Evolutionary conservation across 2,888 invertebrate genomes (phyloP).

Genomic region (Notodonta dromedarius): DNA sequence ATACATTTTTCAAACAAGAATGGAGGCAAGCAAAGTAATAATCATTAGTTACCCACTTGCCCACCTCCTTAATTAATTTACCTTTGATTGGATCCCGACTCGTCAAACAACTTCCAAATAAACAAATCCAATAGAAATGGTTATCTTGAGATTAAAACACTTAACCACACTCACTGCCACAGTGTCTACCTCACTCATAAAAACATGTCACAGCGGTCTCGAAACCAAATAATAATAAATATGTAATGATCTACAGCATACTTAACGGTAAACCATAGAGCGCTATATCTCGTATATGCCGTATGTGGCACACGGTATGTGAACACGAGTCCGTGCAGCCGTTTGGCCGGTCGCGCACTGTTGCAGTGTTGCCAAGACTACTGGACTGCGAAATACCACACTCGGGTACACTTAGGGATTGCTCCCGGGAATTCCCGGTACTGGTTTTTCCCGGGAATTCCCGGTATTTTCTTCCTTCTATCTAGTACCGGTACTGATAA

Average conservation of each 20-base stretch:
- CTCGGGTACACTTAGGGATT: neutral
- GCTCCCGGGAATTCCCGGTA: too few relatives aligned
- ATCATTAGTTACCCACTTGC: too few relatives aligned
- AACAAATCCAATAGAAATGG: too few relatives aligned
- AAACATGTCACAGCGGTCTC: constrained; percentile 2
- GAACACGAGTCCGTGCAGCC: constrained; percentile 23
- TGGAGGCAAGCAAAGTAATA: too few relatives aligned
- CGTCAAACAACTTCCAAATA: too few relatives aligned
- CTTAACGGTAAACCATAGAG: constrained; percentile 35
- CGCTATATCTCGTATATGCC: constrained; percentile 15
- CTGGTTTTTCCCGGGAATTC: too few relatives aligned
- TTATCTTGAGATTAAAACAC: neutral
- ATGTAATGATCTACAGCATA: constrained; percentile 21
- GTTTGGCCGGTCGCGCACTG: constrained; percentile 31
- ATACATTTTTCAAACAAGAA: too few relatives aligned
- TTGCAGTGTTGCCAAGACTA: constrained; percentile 33
- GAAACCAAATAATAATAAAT: constrained; percentile 28
- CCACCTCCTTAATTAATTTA: too few relatives aligned
- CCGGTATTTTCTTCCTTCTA: too few relatives aligned
- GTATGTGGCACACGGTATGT: constrained; percentile 20
- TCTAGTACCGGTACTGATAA: too few relatives aligned
- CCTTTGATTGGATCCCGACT: too few relatives aligned
- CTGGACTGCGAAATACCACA: neutral
- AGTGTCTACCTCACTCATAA: neutral
- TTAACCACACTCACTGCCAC: neutral